phyloP scores from a whole-genome alignment of 1,140 invertebrate genomes.

The Atta colombica region DNA sequence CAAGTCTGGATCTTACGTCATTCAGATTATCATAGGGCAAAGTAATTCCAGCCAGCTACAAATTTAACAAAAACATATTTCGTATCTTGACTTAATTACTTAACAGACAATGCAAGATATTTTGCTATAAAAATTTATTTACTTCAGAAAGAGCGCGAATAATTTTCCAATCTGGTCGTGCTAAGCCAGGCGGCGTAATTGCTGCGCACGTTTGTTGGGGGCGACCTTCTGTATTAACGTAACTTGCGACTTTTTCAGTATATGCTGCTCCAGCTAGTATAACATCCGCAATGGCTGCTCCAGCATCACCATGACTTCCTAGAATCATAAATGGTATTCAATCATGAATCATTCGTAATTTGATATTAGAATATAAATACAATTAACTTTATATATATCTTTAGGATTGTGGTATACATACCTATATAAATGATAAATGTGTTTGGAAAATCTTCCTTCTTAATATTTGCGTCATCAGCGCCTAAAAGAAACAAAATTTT shows the following conservation, averaged over 20 bases:
- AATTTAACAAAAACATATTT: slow-evolving; percentile 81
- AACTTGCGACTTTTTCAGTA: slow-evolving; percentile 98
- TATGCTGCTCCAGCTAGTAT: slow-evolving; percentile 99
- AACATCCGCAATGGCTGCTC: slow-evolving; percentile 97
- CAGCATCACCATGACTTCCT: slow-evolving; percentile 98
- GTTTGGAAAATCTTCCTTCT: slow-evolving; percentile 93
- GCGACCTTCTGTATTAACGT: slow-evolving; percentile 99
- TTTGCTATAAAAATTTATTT: slow-evolving; percentile 49
- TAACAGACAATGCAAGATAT: background rate
- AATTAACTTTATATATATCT: background rate
- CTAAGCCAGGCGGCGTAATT: slow-evolving; percentile 97
- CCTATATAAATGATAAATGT: slow-evolving; percentile 98
- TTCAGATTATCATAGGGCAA: slow-evolving; percentile 96
- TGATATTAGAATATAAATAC: slow-evolving; percentile 10
- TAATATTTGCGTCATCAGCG: slow-evolving; percentile 95
- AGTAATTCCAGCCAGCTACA: slow-evolving; percentile 92
- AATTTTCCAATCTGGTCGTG: slow-evolving; percentile 99
- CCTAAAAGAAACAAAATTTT: slow-evolving; percentile 96
- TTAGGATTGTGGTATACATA: slow-evolving; percentile 68
- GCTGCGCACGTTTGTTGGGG: slow-evolving; percentile 97
- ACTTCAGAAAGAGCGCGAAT: slow-evolving; percentile 95
- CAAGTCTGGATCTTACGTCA: slow-evolving; percentile 94
- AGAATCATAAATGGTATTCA: slow-evolving; percentile 20
- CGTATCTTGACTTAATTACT: background rate
- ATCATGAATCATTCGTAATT: background rate